Conservation (phyloP, 2,113 vertebrate species). For the Myanophis thanlyinensis region DNA sequence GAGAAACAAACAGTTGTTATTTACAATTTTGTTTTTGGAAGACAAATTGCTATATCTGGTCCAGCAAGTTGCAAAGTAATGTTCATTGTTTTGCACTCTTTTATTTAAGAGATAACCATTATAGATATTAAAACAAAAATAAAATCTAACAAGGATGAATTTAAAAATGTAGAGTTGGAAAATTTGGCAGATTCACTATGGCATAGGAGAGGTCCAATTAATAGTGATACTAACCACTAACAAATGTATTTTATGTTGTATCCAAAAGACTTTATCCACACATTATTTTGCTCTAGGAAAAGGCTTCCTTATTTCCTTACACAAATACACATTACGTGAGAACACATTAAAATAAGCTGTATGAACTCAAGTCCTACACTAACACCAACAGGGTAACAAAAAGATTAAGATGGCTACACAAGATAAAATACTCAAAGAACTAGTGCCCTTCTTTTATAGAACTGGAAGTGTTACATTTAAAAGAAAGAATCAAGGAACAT, state of each 20-base stretch:
- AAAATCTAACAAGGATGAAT: neutral
- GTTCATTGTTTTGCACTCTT: constrained; percentile 20
- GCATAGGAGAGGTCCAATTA: neutral
- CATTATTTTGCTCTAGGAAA: neutral
- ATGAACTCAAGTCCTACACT: neutral
- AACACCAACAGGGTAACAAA: neutral
- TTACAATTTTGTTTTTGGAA: constrained; percentile 47
- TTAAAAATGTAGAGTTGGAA: neutral
- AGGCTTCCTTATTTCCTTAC: neutral
- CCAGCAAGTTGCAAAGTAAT: neutral
- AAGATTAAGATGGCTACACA: neutral
- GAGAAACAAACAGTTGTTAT: constrained; percentile 5
- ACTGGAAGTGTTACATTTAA: neutral
- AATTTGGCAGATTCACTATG: neutral
- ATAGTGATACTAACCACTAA: neutral
- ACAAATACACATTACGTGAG: neutral
- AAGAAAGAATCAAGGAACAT: neutral
- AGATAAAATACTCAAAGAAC: neutral
- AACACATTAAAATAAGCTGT: neutral
- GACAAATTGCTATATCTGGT: constrained; percentile 6
- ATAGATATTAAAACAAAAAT: constrained; percentile 21
- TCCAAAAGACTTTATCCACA: neutral
- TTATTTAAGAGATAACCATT: constrained; percentile 1
- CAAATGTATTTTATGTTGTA: neutral
- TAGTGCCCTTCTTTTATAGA: neutral